phyloP scores from a whole-genome alignment of 2,113 vertebrate genomes.

The Herpetotheres cachinnans region DNA sequence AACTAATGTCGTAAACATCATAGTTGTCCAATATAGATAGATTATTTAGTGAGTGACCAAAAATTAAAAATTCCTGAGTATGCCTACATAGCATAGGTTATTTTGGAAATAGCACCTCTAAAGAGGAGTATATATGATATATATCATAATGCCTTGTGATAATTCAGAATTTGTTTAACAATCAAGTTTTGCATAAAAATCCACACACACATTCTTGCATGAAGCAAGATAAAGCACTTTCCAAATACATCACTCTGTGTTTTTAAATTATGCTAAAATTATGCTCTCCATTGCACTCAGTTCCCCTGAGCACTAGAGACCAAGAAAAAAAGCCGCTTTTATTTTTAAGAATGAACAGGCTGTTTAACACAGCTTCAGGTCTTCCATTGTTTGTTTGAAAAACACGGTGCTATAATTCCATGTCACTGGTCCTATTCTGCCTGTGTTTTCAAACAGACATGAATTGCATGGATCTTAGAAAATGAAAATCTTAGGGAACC shows the following conservation, averaged over 20 bases:
- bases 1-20: not conserved
- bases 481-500: not conserved
- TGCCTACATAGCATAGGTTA: not conserved
- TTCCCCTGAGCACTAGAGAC: not conserved
- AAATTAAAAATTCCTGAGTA: not conserved
- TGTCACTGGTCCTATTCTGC: not conserved
- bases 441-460: not conserved
- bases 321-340: not conserved
- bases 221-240: not conserved
- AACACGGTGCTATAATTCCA: rapidly evolving
- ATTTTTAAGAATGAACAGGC: not conserved
- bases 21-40: not conserved
- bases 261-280: not conserved
- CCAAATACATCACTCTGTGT: not conserved
- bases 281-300: not conserved
- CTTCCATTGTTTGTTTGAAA: not conserved
- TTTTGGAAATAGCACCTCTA: not conserved
- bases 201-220: not conserved
- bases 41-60: not conserved
- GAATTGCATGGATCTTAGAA: not conserved
- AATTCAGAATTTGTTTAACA: not conserved
- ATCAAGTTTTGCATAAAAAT: not conserved
- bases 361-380: not conserved
- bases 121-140: not conserved
- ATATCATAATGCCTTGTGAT: not conserved